These are phyloP conservation scores for Scaptomyza tumidula DNA, from an alignment of 2,888 invertebrate species.

Conservation along the genomic window DNA sequence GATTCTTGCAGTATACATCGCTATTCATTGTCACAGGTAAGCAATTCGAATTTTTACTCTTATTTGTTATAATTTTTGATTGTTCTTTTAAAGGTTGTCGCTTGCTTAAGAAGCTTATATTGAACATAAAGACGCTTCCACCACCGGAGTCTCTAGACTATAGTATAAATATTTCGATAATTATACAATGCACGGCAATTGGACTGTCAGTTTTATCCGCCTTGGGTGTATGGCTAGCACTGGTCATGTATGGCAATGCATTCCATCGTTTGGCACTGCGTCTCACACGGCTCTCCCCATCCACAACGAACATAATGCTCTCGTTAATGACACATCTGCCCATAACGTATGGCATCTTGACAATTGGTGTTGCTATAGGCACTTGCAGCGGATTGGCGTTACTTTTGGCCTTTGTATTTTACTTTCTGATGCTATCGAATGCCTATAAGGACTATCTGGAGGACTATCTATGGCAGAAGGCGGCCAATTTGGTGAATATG, in stretches of 20 bases:
- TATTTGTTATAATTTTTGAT: neutral
- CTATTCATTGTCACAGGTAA: conserved; percentile 83
- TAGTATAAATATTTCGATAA: conserved; percentile 66
- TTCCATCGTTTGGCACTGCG: conserved; percentile 68
- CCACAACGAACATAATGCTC: conserved; percentile 85
- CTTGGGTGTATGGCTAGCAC: conserved; percentile 61
- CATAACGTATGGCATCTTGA: conserved; percentile 87
- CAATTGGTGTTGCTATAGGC: conserved; percentile 87
- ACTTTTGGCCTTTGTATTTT: conserved; percentile 88
- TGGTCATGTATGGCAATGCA: conserved; percentile 68
- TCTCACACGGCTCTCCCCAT: conserved; percentile 63
- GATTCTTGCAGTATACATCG: conserved; percentile 86
- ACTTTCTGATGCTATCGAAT: conserved; percentile 89
- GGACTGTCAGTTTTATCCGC: conserved; percentile 66
- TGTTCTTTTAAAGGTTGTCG: conserved; percentile 68
- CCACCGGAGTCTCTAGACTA: conserved; percentile 62
- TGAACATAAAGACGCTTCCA: conserved; percentile 57
- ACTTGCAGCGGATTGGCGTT: conserved; percentile 91
- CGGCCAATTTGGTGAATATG: conserved; percentile 71
- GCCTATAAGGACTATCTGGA: conserved; percentile 89
- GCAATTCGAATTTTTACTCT: neutral
- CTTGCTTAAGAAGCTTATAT: conserved; percentile 68
- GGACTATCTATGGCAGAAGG: conserved; percentile 85
- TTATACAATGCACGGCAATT: conserved; percentile 77
- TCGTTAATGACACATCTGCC: conserved; percentile 89